Evolutionary conservation across 2,797 vertebrate species (phyloP), one percentile per base, ranked within the genome.

Genomic region (Silurus aristotelis): DNA sequence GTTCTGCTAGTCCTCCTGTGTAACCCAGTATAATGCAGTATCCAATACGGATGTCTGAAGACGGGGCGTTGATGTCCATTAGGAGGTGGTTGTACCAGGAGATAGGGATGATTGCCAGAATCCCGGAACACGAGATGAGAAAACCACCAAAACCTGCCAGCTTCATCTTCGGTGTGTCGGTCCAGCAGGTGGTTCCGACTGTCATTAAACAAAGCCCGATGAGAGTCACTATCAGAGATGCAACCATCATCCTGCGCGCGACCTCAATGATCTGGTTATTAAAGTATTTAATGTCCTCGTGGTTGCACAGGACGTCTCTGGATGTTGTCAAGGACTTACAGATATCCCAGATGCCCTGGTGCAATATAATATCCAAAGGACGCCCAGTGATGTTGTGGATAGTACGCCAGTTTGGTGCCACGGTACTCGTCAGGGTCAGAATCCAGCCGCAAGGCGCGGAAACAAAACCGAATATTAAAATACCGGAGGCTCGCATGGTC

Each of bases 261-360:
- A 90, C 87, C 0, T 13, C 48, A 85, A 98, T 96, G 0, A 96
- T 91, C 66, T 92, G 1, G 15, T 95, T 84, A 0, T 8, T 0
- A 19, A 96, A 97, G 91, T 99, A 99, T 0, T 38, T 0, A 6
- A 1, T 0, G 86, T 98, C 96, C 0, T 0, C 0, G 84, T 91
- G 90, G 22, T 87, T 79, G 27, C 97, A 99, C 2, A 12, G 1
- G 3, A 87, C 83, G 0, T 87, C 70, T 0, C 87, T 86, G 64
- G 64, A 90, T 19, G n/a, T 80, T 6, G 93, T 86, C 1, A 1
- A 80, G 84, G 94, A 92, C 0, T 84, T 70, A 90, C 97, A 99
- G 2, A 96, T 92, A 90, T 98, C 95, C 94, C 95, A 99, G 87
- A 99, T 95, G 77, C 97, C 97, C 75, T 98, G 97, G 88, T 95